Conservation (phyloP, 2,888 invertebrate species). For the Noctua fimbriata region DNA sequence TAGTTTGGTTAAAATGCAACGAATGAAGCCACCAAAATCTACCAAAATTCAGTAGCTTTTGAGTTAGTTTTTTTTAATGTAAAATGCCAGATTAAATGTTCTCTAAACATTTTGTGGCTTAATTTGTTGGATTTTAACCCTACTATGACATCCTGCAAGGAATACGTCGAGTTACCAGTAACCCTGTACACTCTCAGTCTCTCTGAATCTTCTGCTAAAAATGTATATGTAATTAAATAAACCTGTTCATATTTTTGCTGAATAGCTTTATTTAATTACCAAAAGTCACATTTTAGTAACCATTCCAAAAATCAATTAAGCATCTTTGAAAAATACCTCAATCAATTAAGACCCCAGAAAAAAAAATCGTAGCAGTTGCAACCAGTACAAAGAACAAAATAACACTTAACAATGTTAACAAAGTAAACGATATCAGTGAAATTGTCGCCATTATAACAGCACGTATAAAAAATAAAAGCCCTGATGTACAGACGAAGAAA, state of each 20-base stretch:
- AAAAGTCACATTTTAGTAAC: neutral
- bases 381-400: neutral
- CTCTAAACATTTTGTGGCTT: no score
- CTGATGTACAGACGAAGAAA: constrained; percentile 22
- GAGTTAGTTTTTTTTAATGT: no score
- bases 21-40: no score
- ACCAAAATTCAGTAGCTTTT: no score
- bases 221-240: no score
- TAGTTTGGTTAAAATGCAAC: no score
- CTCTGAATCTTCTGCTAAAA: neutral
- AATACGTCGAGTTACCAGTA: no score
- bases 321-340: neutral
- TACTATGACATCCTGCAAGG: no score
- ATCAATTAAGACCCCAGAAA: no score
- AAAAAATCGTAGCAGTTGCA: neutral
- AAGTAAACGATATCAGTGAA: neutral
- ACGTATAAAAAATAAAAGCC: constrained; percentile 32
- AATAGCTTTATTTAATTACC: neutral
- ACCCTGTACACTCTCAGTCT: neutral
- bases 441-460: constrained; percentile 8
- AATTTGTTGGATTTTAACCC: no score
- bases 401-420: neutral
- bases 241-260: neutral
- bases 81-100: no score
- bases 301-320: neutral